phyloP scores from a whole-genome alignment of 1,140 invertebrate genomes.

The Drosophila quadrilineata region DNA sequence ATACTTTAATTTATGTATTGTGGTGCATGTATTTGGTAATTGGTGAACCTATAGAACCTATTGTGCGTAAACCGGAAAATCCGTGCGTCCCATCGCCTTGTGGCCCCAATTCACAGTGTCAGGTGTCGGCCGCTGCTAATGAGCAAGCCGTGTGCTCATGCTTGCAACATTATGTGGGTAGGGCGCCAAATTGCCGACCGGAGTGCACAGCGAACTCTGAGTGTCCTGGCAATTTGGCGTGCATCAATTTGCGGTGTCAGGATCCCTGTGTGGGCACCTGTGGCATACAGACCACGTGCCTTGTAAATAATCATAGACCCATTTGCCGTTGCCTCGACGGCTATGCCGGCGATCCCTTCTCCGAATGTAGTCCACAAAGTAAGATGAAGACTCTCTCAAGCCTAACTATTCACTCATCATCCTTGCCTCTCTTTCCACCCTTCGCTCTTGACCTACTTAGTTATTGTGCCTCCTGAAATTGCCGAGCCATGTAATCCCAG shows the following conservation, averaged over 20 bases:
- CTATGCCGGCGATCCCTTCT: slow-evolving; percentile 89
- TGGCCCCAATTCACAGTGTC: slow-evolving; percentile 90
- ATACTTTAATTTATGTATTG: slow-evolving; percentile 55
- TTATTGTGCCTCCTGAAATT: slow-evolving; percentile 82
- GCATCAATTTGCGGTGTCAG: slow-evolving; percentile 88
- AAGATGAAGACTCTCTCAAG: slow-evolving; percentile 48
- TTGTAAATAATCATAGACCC: slow-evolving; percentile 88
- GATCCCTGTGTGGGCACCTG: slow-evolving; percentile 90
- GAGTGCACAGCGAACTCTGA: slow-evolving; percentile 90
- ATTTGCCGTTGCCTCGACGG: slow-evolving; percentile 88
- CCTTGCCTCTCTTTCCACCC: background rate
- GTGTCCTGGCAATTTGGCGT: slow-evolving; percentile 88
- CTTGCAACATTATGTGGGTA: slow-evolving; percentile 87
- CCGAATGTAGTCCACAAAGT: slow-evolving; percentile 83
- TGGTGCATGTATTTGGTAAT: slow-evolving; percentile 65
- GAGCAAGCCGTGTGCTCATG: slow-evolving; percentile 89
- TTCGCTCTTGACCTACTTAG: slow-evolving; percentile 37
- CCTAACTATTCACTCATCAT: background rate
- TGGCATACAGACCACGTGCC: slow-evolving; percentile 86
- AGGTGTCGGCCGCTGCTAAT: slow-evolving; percentile 83
- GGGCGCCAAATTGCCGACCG: slow-evolving; percentile 89
- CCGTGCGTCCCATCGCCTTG: slow-evolving; percentile 90
- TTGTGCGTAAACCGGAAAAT: slow-evolving; percentile 81
- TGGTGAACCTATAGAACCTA: slow-evolving; percentile 79
- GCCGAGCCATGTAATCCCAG: slow-evolving; percentile 87